Percentiles rank a stretch among this genome's conserved stretches.
Evolutionary conservation across 2,113 vertebrate species (phyloP).

Genomic region (Chlorodrepanis virens): DNA sequence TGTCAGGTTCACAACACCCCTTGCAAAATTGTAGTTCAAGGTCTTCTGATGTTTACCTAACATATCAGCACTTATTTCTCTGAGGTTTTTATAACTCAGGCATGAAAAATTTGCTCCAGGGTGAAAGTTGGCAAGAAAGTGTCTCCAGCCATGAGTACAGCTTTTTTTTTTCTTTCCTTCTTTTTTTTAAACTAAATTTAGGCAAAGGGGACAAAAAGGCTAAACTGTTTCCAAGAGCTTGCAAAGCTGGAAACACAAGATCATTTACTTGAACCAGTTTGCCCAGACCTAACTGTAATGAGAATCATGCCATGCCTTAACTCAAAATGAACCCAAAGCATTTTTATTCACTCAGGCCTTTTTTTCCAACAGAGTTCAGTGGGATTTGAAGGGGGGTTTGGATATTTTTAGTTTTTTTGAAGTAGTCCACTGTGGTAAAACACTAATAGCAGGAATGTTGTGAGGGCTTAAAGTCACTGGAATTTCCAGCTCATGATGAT

Average conservation of each 20-base stretch:
- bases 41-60: slow-evolving; percentile 56
- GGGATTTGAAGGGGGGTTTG: neutral
- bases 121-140: slow-evolving; percentile 42
- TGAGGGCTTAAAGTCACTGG: neutral
- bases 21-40: slow-evolving; percentile 47
- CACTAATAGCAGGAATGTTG: neutral
- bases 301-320: neutral
- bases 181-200: neutral
- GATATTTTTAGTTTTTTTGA: neutral
- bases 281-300: neutral
- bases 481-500: neutral
- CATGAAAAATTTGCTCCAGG: slow-evolving; percentile 64
- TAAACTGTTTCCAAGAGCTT: neutral
- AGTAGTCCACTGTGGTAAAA: neutral
- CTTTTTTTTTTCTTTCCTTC: rapidly evolving
- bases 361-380: neutral
- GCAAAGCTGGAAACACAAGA: neutral
- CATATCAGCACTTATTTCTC: slow-evolving; percentile 51
- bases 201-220: neutral
- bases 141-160: slow-evolving; percentile 13
- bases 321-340: neutral
- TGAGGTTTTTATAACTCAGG: slow-evolving; percentile 61
- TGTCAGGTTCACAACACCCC: slow-evolving; percentile 34
- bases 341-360: neutral
- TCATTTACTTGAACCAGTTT: neutral